Conservation (phyloP, 2,113 vertebrate species). For the Hucho hucho region DNA sequence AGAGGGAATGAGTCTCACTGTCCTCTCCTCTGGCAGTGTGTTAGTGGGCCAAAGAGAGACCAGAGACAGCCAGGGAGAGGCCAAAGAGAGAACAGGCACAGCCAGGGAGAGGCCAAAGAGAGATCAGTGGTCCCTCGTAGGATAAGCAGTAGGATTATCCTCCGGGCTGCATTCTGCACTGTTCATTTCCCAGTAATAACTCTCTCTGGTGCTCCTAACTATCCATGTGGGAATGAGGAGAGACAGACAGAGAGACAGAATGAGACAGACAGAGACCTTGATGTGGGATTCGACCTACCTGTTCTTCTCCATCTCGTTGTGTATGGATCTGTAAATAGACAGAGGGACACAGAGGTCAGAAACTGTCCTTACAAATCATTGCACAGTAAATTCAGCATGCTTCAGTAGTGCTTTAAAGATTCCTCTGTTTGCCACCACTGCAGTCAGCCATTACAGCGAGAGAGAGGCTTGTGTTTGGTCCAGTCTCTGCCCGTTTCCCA, state of each 20-base stretch:
- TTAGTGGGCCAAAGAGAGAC: no score
- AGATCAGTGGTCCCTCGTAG: background rate
- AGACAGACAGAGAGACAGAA: no score
- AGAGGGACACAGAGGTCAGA: constrained; percentile 39
- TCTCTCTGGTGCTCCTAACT: no score
- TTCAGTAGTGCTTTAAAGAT: constrained; percentile 10
- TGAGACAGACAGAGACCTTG: no score
- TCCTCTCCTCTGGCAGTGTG: no score
- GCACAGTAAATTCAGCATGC: background rate
- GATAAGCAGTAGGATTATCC: no score
- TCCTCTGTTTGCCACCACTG: constrained; percentile 17
- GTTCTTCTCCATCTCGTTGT: constrained; percentile 99
- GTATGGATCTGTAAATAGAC: constrained; percentile 85
- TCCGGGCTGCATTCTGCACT: no score
- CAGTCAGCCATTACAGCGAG: constrained; percentile 37
- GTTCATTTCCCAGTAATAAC: no score
- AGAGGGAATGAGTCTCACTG: no score
- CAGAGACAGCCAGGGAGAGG: no score
- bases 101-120: background rate
- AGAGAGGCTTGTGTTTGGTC: constrained; percentile 30
- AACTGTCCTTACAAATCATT: constrained; percentile 17
- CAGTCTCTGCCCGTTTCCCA: constrained; percentile 44
- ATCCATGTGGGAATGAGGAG: no score
- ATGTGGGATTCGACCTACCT: constrained; percentile 73
- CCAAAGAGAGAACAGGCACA: no score